Base-by-base conservation (phyloP, 1,140 invertebrate species). In the Rhagoletis pomonella region DNA sequence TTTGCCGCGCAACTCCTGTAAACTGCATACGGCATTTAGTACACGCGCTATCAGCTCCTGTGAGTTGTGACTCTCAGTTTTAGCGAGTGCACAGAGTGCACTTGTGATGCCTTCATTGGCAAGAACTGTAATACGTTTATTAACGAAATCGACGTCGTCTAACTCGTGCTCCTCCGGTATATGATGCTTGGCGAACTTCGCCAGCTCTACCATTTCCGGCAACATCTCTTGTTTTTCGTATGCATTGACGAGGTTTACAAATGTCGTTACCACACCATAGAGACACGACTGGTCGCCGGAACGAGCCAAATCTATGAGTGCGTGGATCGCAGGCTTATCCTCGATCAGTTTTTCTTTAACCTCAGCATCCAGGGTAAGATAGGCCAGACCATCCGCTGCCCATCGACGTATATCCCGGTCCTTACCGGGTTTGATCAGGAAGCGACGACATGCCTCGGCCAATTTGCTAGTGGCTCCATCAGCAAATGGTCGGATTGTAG, bases 181-280 rank as follows among this genome's bases (percentile, higher is more conserved):
- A 93, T 99, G 99, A 93, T 99, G 99, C 93, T 99, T 99, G 1
- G 99, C 97, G 94, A 99, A 99, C 93, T 99, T 99, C 0, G 99
- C 99, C 86, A 99, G 93, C 93, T 99, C 98, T 5, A 99, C 90
- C 96, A 99, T 96, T 94, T 99, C 99, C 5, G 99, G 98, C 89
- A 98, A 95, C 0, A 99, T 94, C 93, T 99, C 99, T 93, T 99
- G 97, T 93, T 99, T 99, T 87, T 99, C 99, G 91, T 99, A 99
- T 5, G 98, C 98, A 94, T 99, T 99, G 89, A 97, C 98, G 4
- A 99, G 93, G 93, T 99, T 99, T 0, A 99, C 98, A 88, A 99
- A 95, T 14, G 98, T 98, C 3, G 98, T 98, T 0, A 99, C 96
- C 19, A 98, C 97, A 88, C 98, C 98, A 93, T 99, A 99, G 2